These are phyloP conservation scores for Stegodyphus dumicola DNA, from an alignment of 1,140 invertebrate genomes.

Conservation along the genomic window DNA sequence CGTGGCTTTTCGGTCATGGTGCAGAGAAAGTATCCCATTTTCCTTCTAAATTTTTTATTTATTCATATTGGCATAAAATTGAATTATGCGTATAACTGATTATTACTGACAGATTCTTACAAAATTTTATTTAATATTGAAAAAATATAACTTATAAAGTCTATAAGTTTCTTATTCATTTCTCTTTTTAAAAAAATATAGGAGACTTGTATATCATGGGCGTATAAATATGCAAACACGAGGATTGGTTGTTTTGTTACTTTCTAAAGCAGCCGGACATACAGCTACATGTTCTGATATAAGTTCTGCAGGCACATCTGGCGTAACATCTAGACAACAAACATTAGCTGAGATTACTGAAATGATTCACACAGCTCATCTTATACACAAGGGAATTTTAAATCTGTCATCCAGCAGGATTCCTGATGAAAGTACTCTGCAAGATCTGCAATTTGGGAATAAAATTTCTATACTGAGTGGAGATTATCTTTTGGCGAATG, in stretches of 20 bases:
- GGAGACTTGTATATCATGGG: constrained; percentile 86
- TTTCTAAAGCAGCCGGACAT: constrained; percentile 89
- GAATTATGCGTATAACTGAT: too few relatives aligned
- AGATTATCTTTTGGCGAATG: constrained; percentile 91
- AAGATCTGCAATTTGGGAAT: constrained; percentile 92
- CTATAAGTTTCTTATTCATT: too few relatives aligned
- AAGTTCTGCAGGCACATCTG: constrained; percentile 23
- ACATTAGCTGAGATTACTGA: constrained; percentile 94
- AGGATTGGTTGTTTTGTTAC: constrained; percentile 89
- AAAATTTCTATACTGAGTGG: constrained; percentile 94
- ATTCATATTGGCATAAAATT: too few relatives aligned
- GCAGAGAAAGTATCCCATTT: too few relatives aligned
- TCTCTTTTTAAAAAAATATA: constrained; percentile 65
- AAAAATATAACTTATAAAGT: too few relatives aligned
- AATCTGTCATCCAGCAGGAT: constrained; percentile 50
- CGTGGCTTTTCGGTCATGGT: too few relatives aligned
- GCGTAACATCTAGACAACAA: constrained; percentile 76
- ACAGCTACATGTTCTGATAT: constrained; percentile 37
- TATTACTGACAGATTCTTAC: too few relatives aligned
- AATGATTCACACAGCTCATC: constrained; percentile 96
- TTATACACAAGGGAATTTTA: constrained; percentile 85
- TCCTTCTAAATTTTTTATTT: too few relatives aligned
- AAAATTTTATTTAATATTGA: too few relatives aligned
- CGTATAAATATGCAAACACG: constrained; percentile 93
- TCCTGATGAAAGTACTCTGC: constrained; percentile 67